Evolutionary conservation across 1,140 invertebrate genomes (phyloP), one percentile per base, ranked within the genome.

Genomic region (Latrodectus geometricus): DNA sequence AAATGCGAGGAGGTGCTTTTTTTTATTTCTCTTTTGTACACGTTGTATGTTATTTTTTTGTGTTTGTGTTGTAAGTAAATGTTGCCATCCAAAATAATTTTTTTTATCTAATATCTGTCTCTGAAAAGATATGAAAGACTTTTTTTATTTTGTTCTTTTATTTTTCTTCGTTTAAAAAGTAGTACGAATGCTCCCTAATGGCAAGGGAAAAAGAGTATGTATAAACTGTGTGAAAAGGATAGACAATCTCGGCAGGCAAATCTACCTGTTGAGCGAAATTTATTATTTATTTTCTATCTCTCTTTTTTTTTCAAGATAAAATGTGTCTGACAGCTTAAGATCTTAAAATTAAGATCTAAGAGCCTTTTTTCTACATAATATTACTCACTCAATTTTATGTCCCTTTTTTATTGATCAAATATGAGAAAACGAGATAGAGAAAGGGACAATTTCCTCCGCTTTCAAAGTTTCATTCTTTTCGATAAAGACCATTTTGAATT

Each of bases 61-160:
- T 81, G 35, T 81, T 52, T n/a, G 50, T 72, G 79, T 81, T 83
- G 82, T 84, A 84, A 84, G 81, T 84, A 84, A 84, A 84, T 84
- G 82, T 84, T 84, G 61, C 61, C 35, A 52, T 75, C 74, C 20
- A 68, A 82, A 54, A 61, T 50, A 9, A 1, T 17, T 52, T 54
- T 50, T 11, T 17, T 20, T 15, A 35, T 76, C 14, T 15, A 21
- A n/a, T 35, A 21, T 72, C n/a, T 72, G n/a, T 21, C 23, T 17
- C 49, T 48, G 21, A 48, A 83, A 50, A 52, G 80, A 69, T 80
- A 70, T 74, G 52, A 48, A 65, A 48, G 17, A 20, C 56, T 83
- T 83, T 83, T 48, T 83, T 83, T 79, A 48, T 74, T 74, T 35
- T 35, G 35, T 35, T 35, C 35, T 35, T 35, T 35, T 52, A 5